Evolutionary conservation across 2,888 invertebrate species (phyloP).

Genomic region (Halocaridina rubra): DNA sequence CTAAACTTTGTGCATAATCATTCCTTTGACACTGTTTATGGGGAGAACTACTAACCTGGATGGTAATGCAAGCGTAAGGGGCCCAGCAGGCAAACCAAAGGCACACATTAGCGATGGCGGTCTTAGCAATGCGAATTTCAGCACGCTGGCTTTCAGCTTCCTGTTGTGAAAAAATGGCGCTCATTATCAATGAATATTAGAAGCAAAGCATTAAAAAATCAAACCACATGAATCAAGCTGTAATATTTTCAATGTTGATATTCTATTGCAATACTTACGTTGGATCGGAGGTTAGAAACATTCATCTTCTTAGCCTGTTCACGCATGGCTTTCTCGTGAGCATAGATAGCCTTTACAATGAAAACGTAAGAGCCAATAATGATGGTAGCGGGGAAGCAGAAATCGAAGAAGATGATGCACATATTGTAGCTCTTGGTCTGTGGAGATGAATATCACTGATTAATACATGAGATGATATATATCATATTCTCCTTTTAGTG

Average conservation of each 20-base stretch:
- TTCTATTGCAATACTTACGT: too few relatives aligned
- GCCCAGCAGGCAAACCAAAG: constrained; percentile 66
- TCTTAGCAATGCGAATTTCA: constrained; percentile 64
- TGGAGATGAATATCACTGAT: background rate
- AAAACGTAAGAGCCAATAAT: constrained; percentile 76
- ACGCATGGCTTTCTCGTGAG: constrained; percentile 87
- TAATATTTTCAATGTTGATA: too few relatives aligned
- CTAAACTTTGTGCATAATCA: too few relatives aligned
- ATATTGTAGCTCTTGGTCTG: constrained; percentile 69
- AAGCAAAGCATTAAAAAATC: too few relatives aligned
- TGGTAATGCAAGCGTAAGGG: constrained; percentile 66
- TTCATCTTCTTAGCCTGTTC: constrained; percentile 96
- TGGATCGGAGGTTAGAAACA: constrained; percentile 84
- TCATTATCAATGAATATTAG: too few relatives aligned
- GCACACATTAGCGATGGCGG: constrained; percentile 62
- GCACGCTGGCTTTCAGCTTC: constrained; percentile 54
- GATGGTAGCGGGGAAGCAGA: constrained; percentile 71
- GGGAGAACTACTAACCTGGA: too few relatives aligned
- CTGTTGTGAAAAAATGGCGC: too few relatives aligned
- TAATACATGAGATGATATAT: too few relatives aligned
- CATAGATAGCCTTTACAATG: constrained; percentile 81
- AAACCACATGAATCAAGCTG: too few relatives aligned
- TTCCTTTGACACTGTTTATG: too few relatives aligned
- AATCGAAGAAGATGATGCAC: constrained; percentile 69
- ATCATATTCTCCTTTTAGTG: too few relatives aligned